Base-by-base conservation (phyloP, 2,888 invertebrate species). In the Merodon equestris region DNA sequence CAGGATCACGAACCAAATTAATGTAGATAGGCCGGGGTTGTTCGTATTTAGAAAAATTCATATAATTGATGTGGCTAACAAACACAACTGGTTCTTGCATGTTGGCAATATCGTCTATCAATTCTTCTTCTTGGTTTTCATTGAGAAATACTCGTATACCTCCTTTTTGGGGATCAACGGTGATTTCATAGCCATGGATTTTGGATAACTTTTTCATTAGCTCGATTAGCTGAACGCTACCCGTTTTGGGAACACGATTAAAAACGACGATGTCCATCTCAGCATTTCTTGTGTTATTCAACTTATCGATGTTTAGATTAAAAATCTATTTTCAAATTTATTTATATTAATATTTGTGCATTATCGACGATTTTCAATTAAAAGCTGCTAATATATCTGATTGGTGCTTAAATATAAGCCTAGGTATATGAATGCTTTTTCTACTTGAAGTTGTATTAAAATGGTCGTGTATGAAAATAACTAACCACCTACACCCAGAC, bases 1-100 rank as follows among this genome's bases (percentile, higher is more conserved):
- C 93, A 0, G 97, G 97, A 89, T 97, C 96, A 17, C 97, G 92
- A 2, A 97, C 96, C 85, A 97, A 91, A 89, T 97, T 97, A 83
- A 97, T 93, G 89, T 96, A 96, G 85, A 96, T 95, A 0, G 96
- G 96, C 84, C 93, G 92, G 0, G 95, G 93, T 83, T 93, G 91
- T 54, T 93, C 93, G 86, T 91, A 94, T 85, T 85, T 83, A 27
- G 83, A 84, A 47, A 88, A 88, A 81, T 88, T 87, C 36, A 88
- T 40, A 68, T 82, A 88, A 58, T 88, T 88, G 1, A 88, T 85
- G 67, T 88, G 87, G 27, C 86, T 85, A 40, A 84, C 84, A 68
- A 86, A 87, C 0, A 76, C 86, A 0, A 83, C 82, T 18, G 87
- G 86, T 53, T 86, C 85, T 1, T 85, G 84, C 0, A 88, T 68